phyloP scores from a whole-genome alignment of 2,113 vertebrate genomes.

The Fregetta grallaria region DNA sequence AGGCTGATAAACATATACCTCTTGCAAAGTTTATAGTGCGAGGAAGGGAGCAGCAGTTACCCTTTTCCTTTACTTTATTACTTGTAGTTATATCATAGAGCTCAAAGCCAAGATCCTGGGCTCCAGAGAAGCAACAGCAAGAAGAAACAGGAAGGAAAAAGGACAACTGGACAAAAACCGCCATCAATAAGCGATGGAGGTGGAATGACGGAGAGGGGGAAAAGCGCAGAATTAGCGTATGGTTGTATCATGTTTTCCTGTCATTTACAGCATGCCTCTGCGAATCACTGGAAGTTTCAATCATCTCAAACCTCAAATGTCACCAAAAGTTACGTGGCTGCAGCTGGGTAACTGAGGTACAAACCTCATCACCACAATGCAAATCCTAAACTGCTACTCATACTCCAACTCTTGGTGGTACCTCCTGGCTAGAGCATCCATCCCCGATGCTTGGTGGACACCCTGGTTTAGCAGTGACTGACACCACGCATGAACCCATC shows the following conservation, averaged over 20 bases:
- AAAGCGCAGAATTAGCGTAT: background rate
- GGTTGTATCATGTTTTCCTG: background rate
- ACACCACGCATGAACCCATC: background rate
- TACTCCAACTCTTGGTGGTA: background rate
- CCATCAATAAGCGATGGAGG: background rate
- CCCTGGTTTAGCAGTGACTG: background rate
- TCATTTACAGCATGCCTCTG: background rate
- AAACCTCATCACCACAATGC: background rate
- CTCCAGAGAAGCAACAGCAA: background rate
- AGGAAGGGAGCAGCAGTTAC: background rate
- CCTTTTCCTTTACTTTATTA: background rate
- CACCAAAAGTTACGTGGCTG: rapidly evolving
- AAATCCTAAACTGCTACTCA: background rate
- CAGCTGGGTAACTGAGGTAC: background rate
- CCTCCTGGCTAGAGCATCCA: background rate
- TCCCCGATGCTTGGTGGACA: background rate
- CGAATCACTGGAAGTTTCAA: background rate
- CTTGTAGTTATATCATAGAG: background rate
- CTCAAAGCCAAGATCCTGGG: background rate
- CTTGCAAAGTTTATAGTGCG: background rate
- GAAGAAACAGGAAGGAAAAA: background rate
- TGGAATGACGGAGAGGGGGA: background rate
- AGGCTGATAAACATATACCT: background rate
- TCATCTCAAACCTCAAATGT: background rate
- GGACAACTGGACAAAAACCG: background rate